These are phyloP conservation scores for Drosophila equinoxialis DNA, from an alignment of 1,140 invertebrate genomes.

Conservation along the genomic window DNA sequence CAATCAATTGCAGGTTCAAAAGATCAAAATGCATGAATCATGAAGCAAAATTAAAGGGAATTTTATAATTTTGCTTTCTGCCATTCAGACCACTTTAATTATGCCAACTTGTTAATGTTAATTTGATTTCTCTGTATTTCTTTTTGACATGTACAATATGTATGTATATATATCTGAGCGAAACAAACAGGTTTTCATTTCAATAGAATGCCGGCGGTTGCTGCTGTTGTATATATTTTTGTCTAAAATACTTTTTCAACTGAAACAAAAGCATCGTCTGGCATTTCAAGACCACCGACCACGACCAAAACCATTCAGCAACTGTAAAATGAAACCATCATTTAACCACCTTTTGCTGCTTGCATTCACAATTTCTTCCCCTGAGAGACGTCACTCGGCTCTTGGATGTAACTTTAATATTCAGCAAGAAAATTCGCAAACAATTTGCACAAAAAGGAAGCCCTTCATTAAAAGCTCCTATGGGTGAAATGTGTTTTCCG, in stretches of 20 bases:
- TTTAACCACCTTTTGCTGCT: slow-evolving; percentile 39
- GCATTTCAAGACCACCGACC: slow-evolving; percentile 44
- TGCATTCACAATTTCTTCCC: slow-evolving; percentile 31
- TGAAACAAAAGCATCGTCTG: slow-evolving; percentile 58
- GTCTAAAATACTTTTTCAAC: slow-evolving; percentile 40
- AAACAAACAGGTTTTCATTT: slow-evolving; percentile 58
- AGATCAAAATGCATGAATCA: slow-evolving; percentile 21
- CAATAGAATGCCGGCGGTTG: slow-evolving; percentile 68
- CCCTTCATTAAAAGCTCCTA: not conserved
- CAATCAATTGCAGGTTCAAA: slow-evolving; percentile 7
- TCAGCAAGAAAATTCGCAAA: not conserved
- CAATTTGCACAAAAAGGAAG: not conserved
- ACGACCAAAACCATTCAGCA: slow-evolving; percentile 33
- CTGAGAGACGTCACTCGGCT: not conserved
- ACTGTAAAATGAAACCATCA: slow-evolving; percentile 42
- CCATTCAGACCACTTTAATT: slow-evolving; percentile 6
- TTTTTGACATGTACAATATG: slow-evolving; percentile 4
- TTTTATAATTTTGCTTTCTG: slow-evolving; percentile 2
- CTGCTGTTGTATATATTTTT: slow-evolving; percentile 18
- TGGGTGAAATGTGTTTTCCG: not conserved
- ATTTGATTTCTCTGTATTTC: not conserved
- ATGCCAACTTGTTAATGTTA: slow-evolving; percentile 38
- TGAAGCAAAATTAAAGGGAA: slow-evolving; percentile 14
- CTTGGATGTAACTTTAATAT: slow-evolving; percentile 30
- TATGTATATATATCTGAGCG: not conserved